Percentiles rank a stretch among this genome's conserved stretches.
phyloP scores from a whole-genome alignment of 2,113 vertebrate genomes.

The Oncorhynchus clarkii region DNA sequence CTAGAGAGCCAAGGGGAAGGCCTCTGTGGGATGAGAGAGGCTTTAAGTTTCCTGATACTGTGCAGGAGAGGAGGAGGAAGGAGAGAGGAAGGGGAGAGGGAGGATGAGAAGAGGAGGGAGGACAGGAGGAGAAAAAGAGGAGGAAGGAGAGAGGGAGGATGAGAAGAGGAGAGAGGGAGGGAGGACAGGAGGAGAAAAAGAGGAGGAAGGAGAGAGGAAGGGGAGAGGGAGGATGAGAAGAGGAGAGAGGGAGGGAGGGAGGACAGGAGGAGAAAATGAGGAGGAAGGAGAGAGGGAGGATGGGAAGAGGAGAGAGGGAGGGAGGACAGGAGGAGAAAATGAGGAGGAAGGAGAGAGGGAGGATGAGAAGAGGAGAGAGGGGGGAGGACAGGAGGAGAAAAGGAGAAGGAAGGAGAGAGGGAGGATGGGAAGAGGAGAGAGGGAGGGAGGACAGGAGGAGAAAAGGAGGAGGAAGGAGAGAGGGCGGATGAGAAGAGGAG shows the following conservation, averaged over 20 bases:
- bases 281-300: rapidly evolving
- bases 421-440: too few relatives aligned
- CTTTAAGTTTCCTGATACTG: conserved; percentile 21
- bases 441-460: too few relatives aligned
- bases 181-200: conserved; percentile 12
- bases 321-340: too few relatives aligned
- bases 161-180: conserved; percentile 20
- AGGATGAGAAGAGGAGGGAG: conserved; percentile 26
- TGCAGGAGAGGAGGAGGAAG: conserved; percentile 32
- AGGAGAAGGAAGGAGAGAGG: too few relatives aligned
- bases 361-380: too few relatives aligned
- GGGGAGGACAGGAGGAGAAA: too few relatives aligned
- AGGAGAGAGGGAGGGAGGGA: conserved; percentile 1
- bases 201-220: conserved; percentile 25
- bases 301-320: too few relatives aligned
- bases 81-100: conserved; percentile 22
- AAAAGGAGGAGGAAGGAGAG: conserved; percentile 38
- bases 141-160: conserved; percentile 20
- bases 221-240: conserved; percentile 21
- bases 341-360: too few relatives aligned
- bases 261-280: conserved; percentile 31
- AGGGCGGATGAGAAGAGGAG: not conserved
- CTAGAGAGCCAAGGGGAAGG: conserved; percentile 49
- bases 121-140: too few relatives aligned
- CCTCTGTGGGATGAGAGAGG: conserved; percentile 28